Conservation (phyloP, 1,140 invertebrate genomes). For the Rhagoletis pomonella region DNA sequence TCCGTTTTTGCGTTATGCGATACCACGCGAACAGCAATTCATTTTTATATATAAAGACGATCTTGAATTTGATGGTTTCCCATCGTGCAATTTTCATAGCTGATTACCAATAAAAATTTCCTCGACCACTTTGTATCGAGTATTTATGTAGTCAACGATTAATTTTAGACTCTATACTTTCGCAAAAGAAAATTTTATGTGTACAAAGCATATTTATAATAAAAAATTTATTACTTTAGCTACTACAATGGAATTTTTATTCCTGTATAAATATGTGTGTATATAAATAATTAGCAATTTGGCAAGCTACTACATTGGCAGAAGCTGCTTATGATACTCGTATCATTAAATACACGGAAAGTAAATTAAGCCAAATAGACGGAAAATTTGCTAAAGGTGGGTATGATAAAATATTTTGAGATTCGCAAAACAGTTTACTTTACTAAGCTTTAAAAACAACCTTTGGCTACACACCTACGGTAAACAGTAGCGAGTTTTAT, state of each 20-base stretch:
- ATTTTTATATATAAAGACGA: no score
- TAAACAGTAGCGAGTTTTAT: background rate
- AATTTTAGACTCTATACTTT: background rate
- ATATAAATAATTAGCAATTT: background rate
- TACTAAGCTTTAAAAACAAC: background rate
- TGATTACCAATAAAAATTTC: no score
- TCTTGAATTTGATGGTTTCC: no score
- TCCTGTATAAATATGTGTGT: background rate
- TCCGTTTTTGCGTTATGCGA: no score
- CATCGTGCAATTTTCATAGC: no score
- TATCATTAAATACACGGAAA: background rate
- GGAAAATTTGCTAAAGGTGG: background rate
- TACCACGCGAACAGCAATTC: no score
- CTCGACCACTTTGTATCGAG: no score
- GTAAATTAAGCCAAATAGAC: background rate
- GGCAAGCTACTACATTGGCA: background rate
- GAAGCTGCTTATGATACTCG: slow-evolving; percentile 10
- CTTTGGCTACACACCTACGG: background rate
- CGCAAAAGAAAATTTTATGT: background rate
- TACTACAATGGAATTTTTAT: background rate
- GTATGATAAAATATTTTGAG: background rate
- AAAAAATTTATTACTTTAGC: background rate
- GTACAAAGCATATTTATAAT: background rate
- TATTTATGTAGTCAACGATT: no score
- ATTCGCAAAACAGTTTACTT: background rate